These are phyloP conservation scores for Temnothorax ravouxi DNA, from an alignment of 2,888 invertebrate species.

Conservation along the genomic window DNA sequence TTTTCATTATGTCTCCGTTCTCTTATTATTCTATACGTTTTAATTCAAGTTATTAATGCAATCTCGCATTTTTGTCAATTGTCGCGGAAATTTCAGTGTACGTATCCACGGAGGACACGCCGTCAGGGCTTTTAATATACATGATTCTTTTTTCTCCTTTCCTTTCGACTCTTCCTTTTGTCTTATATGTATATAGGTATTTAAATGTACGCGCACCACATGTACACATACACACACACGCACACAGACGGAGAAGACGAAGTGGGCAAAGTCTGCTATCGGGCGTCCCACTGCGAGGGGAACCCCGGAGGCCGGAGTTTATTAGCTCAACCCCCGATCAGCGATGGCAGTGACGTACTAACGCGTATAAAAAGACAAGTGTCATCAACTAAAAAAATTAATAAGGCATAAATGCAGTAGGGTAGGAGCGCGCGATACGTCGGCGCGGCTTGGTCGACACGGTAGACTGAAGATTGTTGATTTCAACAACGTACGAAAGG, in stretches of 20 bases:
- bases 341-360: conserved; percentile 63
- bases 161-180: neutral
- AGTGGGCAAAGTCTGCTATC: conserved; percentile 72
- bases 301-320: conserved; percentile 79
- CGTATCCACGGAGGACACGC: neutral
- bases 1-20: neutral
- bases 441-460: neutral
- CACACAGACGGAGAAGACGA: conserved; percentile 59
- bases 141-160: neutral
- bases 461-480: conserved; percentile 33
- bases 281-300: conserved; percentile 75
- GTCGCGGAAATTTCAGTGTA: neutral
- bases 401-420: conserved; percentile 35
- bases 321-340: conserved; percentile 79
- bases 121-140: conserved; percentile 7
- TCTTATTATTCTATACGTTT: neutral
- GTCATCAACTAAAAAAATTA: conserved; percentile 43
- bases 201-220: conserved; percentile 14
- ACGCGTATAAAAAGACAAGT: conserved; percentile 38
- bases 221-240: neutral
- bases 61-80: conserved; percentile 3
- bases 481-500: conserved; percentile 40
- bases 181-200: conserved; percentile 41
- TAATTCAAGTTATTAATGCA: neutral
- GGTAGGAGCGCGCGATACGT: neutral